Percentiles rank a stretch among this genome's conserved stretches.
Conservation (phyloP, 2,797 vertebrate genomes). For the Clarias fuscus region DNA sequence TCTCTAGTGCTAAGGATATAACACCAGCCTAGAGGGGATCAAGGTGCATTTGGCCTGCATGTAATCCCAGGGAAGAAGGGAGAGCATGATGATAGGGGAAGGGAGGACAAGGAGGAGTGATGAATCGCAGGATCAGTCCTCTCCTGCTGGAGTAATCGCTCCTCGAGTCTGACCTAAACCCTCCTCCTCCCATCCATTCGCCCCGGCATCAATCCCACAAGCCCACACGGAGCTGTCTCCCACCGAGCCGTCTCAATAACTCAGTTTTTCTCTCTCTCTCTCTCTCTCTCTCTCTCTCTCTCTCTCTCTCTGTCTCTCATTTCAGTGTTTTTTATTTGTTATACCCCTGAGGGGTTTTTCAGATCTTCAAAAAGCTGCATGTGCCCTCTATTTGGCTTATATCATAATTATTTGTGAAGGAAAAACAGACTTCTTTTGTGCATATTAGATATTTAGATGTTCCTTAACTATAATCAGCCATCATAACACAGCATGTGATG, state of each 20-base stretch:
- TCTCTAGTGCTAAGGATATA: slow-evolving; percentile 36
- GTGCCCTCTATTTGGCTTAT: background rate
- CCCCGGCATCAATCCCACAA: slow-evolving; percentile 37
- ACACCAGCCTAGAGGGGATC: slow-evolving; percentile 37
- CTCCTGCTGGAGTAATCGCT: slow-evolving; percentile 48
- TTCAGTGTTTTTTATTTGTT: slow-evolving; percentile 20
- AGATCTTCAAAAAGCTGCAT: background rate
- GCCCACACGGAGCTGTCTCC: slow-evolving; percentile 35
- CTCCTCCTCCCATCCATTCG: slow-evolving; percentile 32
- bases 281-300: slow-evolving; percentile 6
- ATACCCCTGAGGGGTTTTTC: slow-evolving; percentile 25
- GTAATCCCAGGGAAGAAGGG: slow-evolving; percentile 46
- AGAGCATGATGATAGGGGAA: slow-evolving; percentile 15
- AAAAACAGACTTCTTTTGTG: background rate
- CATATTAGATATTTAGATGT: background rate
- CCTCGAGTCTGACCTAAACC: slow-evolving; percentile 36
- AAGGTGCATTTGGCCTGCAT: slow-evolving; percentile 30
- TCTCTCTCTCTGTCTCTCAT: background rate
- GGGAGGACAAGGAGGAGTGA: slow-evolving; percentile 42
- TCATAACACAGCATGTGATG: background rate
- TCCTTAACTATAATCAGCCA: background rate
- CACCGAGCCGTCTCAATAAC: slow-evolving; percentile 44
- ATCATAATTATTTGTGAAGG: background rate
- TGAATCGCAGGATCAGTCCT: slow-evolving; percentile 49
- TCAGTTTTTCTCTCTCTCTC: background rate